Conservation (phyloP, 64 coral and sea anemone species). For the Montipora cactus region DNA sequence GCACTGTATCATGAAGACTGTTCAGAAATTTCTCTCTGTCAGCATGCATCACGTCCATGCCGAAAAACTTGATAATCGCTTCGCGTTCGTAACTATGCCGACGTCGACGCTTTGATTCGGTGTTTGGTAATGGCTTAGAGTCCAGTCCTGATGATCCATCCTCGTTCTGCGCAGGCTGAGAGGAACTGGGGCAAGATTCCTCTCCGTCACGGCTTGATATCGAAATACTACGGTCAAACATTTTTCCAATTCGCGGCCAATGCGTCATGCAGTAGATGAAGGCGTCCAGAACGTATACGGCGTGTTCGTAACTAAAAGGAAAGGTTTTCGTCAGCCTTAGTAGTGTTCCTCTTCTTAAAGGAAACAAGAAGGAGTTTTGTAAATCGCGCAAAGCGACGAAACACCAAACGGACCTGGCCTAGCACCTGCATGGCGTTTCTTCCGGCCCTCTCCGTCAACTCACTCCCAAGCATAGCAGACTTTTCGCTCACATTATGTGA, state of each 20-base stretch:
- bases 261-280: slow-evolving; percentile 81
- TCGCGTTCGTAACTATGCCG: slow-evolving; percentile 64
- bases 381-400: too few relatives aligned
- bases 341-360: too few relatives aligned
- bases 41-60: slow-evolving; percentile 71
- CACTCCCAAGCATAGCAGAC: too few relatives aligned
- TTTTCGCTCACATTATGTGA: too few relatives aligned
- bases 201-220: slow-evolving; percentile 58
- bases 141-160: neutral
- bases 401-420: too few relatives aligned
- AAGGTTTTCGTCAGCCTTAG: neutral
- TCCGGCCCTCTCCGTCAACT: too few relatives aligned
- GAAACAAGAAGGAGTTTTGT: too few relatives aligned
- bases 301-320: slow-evolving; percentile 78
- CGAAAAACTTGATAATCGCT: slow-evolving; percentile 66
- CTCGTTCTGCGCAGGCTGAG: slow-evolving; percentile 28
- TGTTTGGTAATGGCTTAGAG: neutral
- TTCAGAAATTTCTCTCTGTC: slow-evolving; percentile 84
- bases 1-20: slow-evolving; percentile 75
- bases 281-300: slow-evolving; percentile 86
- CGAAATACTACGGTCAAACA: slow-evolving; percentile 53
- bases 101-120: slow-evolving; percentile 39
- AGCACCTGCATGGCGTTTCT: too few relatives aligned
- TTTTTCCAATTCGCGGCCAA: slow-evolving; percentile 59
- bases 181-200: slow-evolving; percentile 33